Evolutionary conservation across 2,113 vertebrate species (phyloP), one percentile per base, ranked within the genome.

Genomic region (Nanorana parkeri): DNA sequence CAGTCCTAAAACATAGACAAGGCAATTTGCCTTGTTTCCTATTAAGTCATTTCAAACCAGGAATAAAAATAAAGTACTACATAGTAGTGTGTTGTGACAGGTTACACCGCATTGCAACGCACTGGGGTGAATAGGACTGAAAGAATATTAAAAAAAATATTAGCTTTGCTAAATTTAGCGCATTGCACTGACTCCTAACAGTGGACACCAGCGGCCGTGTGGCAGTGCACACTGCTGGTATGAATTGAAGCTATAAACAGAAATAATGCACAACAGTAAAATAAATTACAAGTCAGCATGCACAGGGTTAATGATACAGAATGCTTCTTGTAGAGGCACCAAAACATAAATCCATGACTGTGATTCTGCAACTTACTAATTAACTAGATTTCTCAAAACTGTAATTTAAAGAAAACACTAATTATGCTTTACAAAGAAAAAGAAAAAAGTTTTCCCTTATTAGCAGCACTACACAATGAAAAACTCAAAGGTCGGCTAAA

Each of bases 391-490:
- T 89, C 85, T 88, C 84, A 68, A 82, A 86, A 84, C 78, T 86
- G 83, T 84, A 85, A 89, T 91, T 84, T 89, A 85, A 86, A 89
- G 86, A 86, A 89, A 86, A 84, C 65, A 68, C 87, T 90, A 88
- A 91, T 91, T 88, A 91, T 87, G 81, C 84, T 80, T 17, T 32
- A 63, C 85, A 78, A 26, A 80, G 21, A 67, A 80, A 78, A 26
- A 80, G 19, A 67, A 80, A 83, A 87, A 86, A 84, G 76, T 73
- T 87, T 85, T 88, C 85, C 85, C 86, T 85, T 65, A 0, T 65
- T 86, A 89, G 87, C 85, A 84, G 76, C 72, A 77, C 0, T 0
- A 78, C 0, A 0, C 56, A 51, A 64, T 83, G 63, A 68, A 84
- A 84, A 87, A 87, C 77, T 28, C 85, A 84, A 47, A 89, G 86